Evolutionary conservation across 64 coral and sea anemone genomes (phyloP), one percentile per base, ranked within the genome.

Genomic region (Acropora tenuis): DNA sequence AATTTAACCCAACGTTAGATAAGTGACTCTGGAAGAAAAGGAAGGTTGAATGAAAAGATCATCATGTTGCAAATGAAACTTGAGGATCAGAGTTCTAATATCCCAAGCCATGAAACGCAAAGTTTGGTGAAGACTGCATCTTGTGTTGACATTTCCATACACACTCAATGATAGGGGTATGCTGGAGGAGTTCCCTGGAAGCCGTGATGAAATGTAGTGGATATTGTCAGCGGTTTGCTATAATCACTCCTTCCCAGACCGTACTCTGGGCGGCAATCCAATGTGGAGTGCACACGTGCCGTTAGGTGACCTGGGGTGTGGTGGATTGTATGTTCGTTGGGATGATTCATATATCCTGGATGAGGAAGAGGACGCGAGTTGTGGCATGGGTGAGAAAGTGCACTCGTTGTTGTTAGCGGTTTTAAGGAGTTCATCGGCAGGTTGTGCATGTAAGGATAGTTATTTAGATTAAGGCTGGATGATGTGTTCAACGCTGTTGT

Each of bases 241-340:
- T 78, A 92, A 52, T 92, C 90, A 53, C 8, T 77, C 65, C 83
- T 80, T 19, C 82, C 90, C 73, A 92, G 83, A 60, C 75, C 80
- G 20, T 76, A 86, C 30, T 92, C 90, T 0, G 83, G 40, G 46
- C 90, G 43, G 50, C 78, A 80, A 6, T 84, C 80, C 18, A 92
- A 78, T 10, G 78, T 69, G 17, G 83, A 84, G 42, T 92, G 90
- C 53, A 82, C 43, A 92, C 75, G 79, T 58, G 90, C 73, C 46
- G 82, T 78, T 15, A 92, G 74, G 49, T 92, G 90, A 52, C 71
- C 63, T 11, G 83, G 83, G 1, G 82, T 92, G 75, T 92, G 90
- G 30, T 92, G 90, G 52, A 92, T 87, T 19, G 90, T 92, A n/a
- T 92, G 90, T 16, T 92, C 90, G 72, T 92, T 83, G 19, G 90